Base-by-base conservation (phyloP, 1,140 invertebrate genomes). In the Nephotettix cincticeps region DNA sequence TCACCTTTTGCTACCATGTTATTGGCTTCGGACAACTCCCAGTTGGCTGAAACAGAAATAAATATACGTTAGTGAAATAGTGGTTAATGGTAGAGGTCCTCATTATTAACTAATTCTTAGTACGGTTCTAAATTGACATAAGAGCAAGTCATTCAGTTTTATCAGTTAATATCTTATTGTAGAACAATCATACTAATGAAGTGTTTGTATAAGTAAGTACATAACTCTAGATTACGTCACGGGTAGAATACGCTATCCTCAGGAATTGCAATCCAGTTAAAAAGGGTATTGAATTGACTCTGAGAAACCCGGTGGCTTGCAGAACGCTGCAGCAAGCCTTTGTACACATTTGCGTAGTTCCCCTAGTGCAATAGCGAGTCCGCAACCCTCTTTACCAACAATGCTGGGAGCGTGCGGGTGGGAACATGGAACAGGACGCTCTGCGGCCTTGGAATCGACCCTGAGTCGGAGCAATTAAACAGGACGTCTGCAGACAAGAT, bases 11-110 rank as follows among this genome's bases (percentile, higher is more conserved):
- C 61, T 65, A 65, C 61, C 61, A 65, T 65, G 17, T 65, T 65
- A 32, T 65, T 65, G 61, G 30, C 19, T 65, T 65, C 61, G 19
- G 61, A 30, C 29, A 65, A 32, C 61, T 65, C 61, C 61, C 61
- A 65, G 32, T 19, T 32, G 61, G 61, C 61, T 65, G 61, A 19
- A 65, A 65, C 61, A 65, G 29, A 65, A 65, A n/a, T 32, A 65
- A 32, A 30, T n/a, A 63, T 29, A n/a, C 58, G 21, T 51, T 51
- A 51, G 47, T 51, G 17, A 3, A n/a, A n/a, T n/a, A n/a, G n/a
- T n/a, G n/a, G n/a, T n/a, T n/a, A n/a, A n/a, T n/a, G n/a, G n/a
- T n/a, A n/a, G n/a, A n/a, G n/a, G n/a, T n/a, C n/a, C n/a, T n/a
- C n/a, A n/a, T n/a, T n/a, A n/a, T n/a, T n/a, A n/a, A n/a, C n/a